These are phyloP conservation scores for Cariama cristata DNA, from an alignment of 2,113 vertebrate genomes.

Conservation along the genomic window DNA sequence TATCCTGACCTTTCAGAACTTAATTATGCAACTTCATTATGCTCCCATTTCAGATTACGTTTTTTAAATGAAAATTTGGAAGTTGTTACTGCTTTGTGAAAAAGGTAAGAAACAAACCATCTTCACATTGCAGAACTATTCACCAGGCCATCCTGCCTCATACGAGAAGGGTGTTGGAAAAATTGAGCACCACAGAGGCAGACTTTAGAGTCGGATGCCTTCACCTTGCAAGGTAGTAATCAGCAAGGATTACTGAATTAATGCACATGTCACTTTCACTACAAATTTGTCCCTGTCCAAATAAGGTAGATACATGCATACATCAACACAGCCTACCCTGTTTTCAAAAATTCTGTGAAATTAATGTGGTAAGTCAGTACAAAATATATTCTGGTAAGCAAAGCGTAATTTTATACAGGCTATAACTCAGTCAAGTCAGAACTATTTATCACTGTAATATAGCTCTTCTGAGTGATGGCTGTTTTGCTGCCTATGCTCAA, in stretches of 20 bases:
- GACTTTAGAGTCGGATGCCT: neutral
- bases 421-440: neutral
- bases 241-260: neutral
- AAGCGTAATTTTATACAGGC: neutral
- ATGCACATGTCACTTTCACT: neutral
- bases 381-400: neutral
- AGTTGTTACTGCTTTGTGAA: neutral
- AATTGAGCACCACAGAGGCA: neutral
- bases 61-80: neutral
- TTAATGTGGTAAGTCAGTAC: neutral
- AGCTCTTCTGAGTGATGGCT: neutral
- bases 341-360: neutral
- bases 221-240: neutral
- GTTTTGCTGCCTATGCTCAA: neutral
- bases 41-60: neutral
- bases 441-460: neutral
- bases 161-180: neutral
- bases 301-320: neutral
- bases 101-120: neutral
- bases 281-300: neutral
- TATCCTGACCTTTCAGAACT: neutral
- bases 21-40: neutral
- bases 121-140: neutral
- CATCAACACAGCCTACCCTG: neutral
- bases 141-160: neutral